Evolutionary conservation across 2,888 invertebrate genomes (phyloP), one percentile per base, ranked within the genome.

Genomic region (Neocrepidodera transversa): DNA sequence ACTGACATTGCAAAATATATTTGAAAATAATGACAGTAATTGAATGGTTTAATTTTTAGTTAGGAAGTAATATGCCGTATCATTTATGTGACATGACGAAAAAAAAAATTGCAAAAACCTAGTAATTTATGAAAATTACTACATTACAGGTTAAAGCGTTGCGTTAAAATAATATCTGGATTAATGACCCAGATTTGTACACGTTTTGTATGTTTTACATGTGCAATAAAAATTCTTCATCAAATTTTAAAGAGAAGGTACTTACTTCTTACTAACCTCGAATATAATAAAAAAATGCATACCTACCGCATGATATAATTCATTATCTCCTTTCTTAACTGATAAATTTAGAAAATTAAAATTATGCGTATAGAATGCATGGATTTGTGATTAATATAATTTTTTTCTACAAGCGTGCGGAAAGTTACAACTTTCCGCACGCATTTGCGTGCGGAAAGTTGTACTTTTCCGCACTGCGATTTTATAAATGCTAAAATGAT

Each of bases 111-210:
- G 14, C 26, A 26, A 26, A 10, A 18, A 45, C 26, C 5, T 43
- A 8, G 28, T 45, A 45, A 45, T 45, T 45, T 45, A 45, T 26
- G 13, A 45, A 45, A 45, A 45, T 45, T 45, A 45, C 45, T 26
- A 18, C 13, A 10, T 26, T 45, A 42, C 20, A 20, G 20, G n/a
- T 16, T 40, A 13, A 43, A 23, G 20, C 16, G 13, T 43, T 26
- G n/a, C 45, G 45, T 45, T 14, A 10, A 26, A 20, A 45, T 26
- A 26, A 45, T 45, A 28, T 28, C 13, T 26, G 28, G 28, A 45
- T 28, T 45, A 45, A 26, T 45, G 45, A 28, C 45, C 45, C 11
- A 45, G 18, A 45, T 45, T 45, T 45, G 26, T 11, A 14, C 45
- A 28, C 23, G 45, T 45, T 45, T 45, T 45, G 45, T 45, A 26